These are phyloP conservation scores for Hetaerina titia DNA, from an alignment of 2,888 invertebrate species.

Conservation along the genomic window DNA sequence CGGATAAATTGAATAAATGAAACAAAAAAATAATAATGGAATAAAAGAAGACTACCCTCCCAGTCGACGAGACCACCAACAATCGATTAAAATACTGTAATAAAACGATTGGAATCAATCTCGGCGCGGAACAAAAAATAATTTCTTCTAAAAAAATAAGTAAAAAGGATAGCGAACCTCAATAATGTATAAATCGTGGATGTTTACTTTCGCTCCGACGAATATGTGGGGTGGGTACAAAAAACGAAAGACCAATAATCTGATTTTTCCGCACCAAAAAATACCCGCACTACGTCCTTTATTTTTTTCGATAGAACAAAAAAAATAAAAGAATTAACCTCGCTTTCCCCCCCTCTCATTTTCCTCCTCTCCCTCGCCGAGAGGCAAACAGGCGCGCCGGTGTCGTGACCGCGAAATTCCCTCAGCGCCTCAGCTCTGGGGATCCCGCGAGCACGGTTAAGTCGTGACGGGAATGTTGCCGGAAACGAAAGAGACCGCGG, in stretches of 20 bases:
- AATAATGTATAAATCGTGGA: constrained; percentile 2
- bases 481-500: background rate
- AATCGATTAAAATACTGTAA: background rate
- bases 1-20: background rate
- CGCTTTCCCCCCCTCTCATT: background rate
- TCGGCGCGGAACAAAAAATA: background rate
- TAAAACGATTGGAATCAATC: background rate
- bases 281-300: background rate
- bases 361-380: background rate
- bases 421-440: background rate
- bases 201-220: background rate
- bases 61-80: background rate
- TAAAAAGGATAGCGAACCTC: background rate
- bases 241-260: background rate
- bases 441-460: background rate
- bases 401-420: constrained; percentile 23
- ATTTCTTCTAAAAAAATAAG: background rate
- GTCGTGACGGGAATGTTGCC: constrained; percentile 19
- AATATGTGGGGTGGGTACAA: background rate
- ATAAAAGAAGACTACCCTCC: background rate
- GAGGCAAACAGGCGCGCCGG: background rate
- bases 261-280: constrained; percentile 1
- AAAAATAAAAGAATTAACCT: background rate
- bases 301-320: background rate
- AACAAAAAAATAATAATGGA: background rate